Base-by-base conservation (phyloP, 2,888 invertebrate species). In the Xylocampa areola region DNA sequence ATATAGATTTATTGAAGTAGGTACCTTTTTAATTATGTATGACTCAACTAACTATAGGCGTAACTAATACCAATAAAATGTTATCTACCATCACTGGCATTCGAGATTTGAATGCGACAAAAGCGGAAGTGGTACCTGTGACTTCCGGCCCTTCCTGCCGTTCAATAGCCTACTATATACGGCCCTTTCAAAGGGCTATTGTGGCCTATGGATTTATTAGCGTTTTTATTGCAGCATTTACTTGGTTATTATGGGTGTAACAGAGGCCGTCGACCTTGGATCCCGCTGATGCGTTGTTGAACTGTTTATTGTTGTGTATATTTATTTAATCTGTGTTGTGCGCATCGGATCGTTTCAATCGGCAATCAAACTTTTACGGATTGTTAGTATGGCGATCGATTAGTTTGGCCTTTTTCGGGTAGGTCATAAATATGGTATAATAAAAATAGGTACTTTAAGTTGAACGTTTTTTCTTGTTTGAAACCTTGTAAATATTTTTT, bases 91-190 rank as follows among this genome's bases (percentile, higher is more conserved):
- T 78, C 76, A 62, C 19, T 10, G 4, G 36, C 40, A 25, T 70
- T 69, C 69, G 66, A 69, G 48, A 68, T 75, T 73, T 72, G 61
- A 63, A 70, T 74, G 68, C 73, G 65, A 65, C 63, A 69, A 63
- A 76, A 77, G 81, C 84, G 86, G 85, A 85, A 82, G 66, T 64
- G 73, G 74, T 83, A 80, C 84, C 82, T 82, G 85, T 55, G 74
- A 77, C 76, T 80, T 86, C 85, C 86, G 81, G 81, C 64, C 74
- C 70, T 77, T 73, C 79, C 72, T 68, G 73, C 33, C 53, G 27
- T 55, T 67, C 60, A 61, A 69, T 69, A 52, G 59, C 45, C 62
- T 45, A 59, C 37, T 63, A 71, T 78, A n/a, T n/a, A n/a, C 54
- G 71, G 59, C 73, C 75, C 68, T 79, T 74, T 77, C 29, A 71